Conservation (phyloP, 2,797 vertebrate species). For the Oryzias dopingdopingensis region DNA sequence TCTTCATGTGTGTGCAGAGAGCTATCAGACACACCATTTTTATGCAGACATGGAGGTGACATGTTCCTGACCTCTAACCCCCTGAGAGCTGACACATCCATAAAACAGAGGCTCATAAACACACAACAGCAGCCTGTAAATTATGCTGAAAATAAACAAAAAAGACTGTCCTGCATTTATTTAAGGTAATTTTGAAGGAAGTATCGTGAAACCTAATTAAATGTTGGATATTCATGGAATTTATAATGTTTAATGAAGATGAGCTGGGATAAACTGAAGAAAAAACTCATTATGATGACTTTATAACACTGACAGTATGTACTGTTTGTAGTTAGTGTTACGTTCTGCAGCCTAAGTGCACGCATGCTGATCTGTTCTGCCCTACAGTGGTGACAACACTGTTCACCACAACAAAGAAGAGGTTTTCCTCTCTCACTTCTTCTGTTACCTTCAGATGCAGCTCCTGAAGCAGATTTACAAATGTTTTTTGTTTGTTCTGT, state of each 20-base stretch:
- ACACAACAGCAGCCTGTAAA: background rate
- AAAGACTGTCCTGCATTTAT: too few species aligned
- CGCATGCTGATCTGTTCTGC: conserved; percentile 64
- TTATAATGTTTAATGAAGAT: too few species aligned
- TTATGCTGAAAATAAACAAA: background rate
- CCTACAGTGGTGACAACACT: conserved; percentile 54
- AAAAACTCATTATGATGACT: too few species aligned
- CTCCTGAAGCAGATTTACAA: background rate
- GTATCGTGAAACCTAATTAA: too few species aligned
- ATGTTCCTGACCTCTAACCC: conserved; percentile 20
- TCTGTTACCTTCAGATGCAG: background rate
- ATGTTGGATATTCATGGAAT: too few species aligned
- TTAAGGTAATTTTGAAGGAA: too few species aligned
- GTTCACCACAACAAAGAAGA: conserved; percentile 4
- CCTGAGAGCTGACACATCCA: conserved; percentile 2
- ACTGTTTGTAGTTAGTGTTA: conserved; percentile 4
- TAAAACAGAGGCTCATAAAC: background rate
- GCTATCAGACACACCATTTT: conserved; percentile 16
- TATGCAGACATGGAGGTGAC: background rate
- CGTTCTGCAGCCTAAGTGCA: conserved; percentile 1
- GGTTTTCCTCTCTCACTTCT: conserved; percentile 9
- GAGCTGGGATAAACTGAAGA: too few species aligned
- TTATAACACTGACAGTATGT: too few species aligned
- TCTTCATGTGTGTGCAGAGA: background rate
- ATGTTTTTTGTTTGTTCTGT: too few species aligned